These are phyloP conservation scores for Poecile atricapillus DNA, from an alignment of 2,113 vertebrate genomes.

Conservation along the genomic window DNA sequence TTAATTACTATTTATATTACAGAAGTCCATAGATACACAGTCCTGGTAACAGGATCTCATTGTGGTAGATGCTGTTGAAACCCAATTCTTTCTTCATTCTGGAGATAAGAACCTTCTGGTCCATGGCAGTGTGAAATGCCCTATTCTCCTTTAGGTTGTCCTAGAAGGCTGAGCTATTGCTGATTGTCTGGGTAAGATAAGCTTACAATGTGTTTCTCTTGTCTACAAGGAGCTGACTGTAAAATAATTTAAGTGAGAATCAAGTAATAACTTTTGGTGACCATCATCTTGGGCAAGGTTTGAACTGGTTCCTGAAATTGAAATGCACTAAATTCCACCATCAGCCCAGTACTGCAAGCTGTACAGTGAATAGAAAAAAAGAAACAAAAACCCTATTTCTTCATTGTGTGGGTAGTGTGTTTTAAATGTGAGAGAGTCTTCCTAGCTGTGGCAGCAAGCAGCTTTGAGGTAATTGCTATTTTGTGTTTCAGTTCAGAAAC, in stretches of 20 bases:
- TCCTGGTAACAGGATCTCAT: not conserved
- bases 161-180: constrained; percentile 26
- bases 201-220: constrained; percentile 10
- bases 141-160: constrained; percentile 18
- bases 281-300: not conserved
- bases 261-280: constrained; percentile 1
- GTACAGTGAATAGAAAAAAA: not conserved
- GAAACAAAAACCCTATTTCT: not conserved
- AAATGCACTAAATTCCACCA: not conserved
- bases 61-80: constrained; percentile 15
- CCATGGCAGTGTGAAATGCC: not conserved
- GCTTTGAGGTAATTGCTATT: constrained; percentile 47
- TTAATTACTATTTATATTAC: constrained; percentile 12
- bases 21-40: not conserved
- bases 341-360: not conserved
- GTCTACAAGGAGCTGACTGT: not conserved
- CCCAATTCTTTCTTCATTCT: not conserved
- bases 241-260: constrained; percentile 28
- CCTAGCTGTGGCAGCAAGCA: constrained; percentile 1
- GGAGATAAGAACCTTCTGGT: constrained; percentile 19
- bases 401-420: not conserved
- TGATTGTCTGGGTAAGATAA: constrained; percentile 46
- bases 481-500: constrained; percentile 43
- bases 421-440: not conserved
- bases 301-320: not conserved